Evolutionary conservation across 2,113 vertebrate genomes (phyloP).

Genomic region (Tragulus kanchil): DNA sequence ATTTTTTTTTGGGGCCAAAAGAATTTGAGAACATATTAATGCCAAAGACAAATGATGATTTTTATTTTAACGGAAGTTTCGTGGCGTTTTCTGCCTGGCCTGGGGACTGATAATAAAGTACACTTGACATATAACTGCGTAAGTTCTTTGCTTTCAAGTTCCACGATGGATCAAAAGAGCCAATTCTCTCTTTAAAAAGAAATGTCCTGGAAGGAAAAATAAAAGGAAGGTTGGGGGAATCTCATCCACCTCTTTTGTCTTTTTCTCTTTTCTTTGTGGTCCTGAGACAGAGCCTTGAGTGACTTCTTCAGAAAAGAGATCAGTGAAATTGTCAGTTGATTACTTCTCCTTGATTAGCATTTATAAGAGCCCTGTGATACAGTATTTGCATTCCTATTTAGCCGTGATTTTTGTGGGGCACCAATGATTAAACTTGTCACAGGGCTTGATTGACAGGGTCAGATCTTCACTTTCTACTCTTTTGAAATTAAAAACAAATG

Average conservation of each 20-base stretch:
- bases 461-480: conserved; percentile 98
- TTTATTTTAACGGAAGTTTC: conserved; percentile 91
- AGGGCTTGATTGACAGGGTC: conserved; percentile 99
- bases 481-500: conserved; percentile 96
- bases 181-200: conserved; percentile 86
- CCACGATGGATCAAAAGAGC: conserved; percentile 87
- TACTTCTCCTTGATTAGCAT: conserved; percentile 99
- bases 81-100: conserved; percentile 81
- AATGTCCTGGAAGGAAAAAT: conserved; percentile 88
- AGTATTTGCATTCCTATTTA: conserved; percentile 99
- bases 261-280: conserved; percentile 89
- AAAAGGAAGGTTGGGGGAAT: conserved; percentile 78
- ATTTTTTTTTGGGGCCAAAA: no score
- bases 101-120: conserved; percentile 87
- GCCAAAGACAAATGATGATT: conserved; percentile 91
- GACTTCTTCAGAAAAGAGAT: conserved; percentile 95
- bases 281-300: conserved; percentile 92
- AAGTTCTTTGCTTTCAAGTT: conserved; percentile 90
- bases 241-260: conserved; percentile 87
- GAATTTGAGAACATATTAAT: conserved; percentile 90
- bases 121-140: conserved; percentile 87
- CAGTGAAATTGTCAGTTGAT: conserved; percentile 99
- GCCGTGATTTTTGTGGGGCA: conserved; percentile 98
- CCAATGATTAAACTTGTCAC: conserved; percentile 99
- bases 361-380: conserved; percentile 98